Percentiles rank a stretch among this genome's conserved stretches.
Conservation (phyloP, 2,113 vertebrate species). For the Epinephelus cyanopodus region DNA sequence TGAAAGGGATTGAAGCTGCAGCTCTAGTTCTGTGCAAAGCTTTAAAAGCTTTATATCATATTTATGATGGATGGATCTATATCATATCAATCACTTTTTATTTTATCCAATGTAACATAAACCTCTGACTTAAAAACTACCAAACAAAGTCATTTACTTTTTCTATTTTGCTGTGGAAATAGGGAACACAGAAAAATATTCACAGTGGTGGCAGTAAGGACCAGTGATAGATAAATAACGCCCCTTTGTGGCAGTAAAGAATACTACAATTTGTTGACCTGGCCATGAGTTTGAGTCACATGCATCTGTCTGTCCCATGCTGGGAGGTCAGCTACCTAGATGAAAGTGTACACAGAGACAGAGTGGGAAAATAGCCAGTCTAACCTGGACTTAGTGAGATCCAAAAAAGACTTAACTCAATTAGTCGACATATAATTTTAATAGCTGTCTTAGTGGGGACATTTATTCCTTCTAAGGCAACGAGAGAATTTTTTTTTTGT, state of each 20-base stretch:
- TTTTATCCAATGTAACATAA: background rate
- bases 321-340: background rate
- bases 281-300: background rate
- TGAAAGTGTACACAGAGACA: background rate
- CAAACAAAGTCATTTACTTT: background rate
- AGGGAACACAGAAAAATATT: background rate
- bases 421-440: no score
- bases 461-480: no score
- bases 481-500: no score
- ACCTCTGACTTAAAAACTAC: background rate
- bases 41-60: background rate
- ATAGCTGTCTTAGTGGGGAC: no score
- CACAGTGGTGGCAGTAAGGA: background rate
- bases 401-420: background rate
- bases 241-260: constrained; percentile 37
- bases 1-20: background rate
- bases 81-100: background rate
- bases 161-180: background rate
- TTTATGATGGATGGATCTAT: background rate
- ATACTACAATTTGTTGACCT: background rate
- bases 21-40: background rate
- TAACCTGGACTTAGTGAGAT: background rate
- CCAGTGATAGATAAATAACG: constrained; percentile 7
- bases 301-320: no score
- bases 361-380: background rate